These are phyloP conservation scores for Coreius guichenoti DNA, from an alignment of 2,797 vertebrate species.

Conservation along the genomic window DNA sequence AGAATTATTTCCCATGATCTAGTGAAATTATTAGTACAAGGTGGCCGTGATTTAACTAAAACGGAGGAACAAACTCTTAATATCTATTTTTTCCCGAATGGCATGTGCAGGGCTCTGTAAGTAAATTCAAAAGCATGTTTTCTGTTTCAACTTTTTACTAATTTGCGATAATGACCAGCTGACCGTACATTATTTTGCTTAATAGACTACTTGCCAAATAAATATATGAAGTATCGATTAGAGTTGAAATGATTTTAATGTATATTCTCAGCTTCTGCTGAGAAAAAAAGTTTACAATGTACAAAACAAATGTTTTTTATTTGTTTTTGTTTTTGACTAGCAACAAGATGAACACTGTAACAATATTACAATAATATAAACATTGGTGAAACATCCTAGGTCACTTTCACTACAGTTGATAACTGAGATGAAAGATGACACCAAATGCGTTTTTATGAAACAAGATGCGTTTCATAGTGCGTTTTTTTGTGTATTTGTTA, in stretches of 20 bases:
- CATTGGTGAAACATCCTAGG: not conserved
- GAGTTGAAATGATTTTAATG: not conserved
- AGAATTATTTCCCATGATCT: not conserved
- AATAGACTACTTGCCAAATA: not conserved
- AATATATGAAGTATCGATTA: not conserved
- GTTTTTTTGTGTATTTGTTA: not conserved
- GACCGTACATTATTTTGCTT: not conserved
- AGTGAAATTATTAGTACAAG: not conserved
- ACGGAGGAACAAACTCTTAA: not conserved
- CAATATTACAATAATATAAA: not conserved
- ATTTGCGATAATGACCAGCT: not conserved
- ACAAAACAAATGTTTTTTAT: not conserved
- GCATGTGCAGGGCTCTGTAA: not conserved
- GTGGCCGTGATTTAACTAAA: not conserved
- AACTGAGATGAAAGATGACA: not conserved
- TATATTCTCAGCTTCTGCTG: not conserved
- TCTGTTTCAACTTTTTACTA: not conserved
- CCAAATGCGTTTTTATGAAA: not conserved
- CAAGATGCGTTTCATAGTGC: not conserved
- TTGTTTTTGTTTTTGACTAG: not conserved
- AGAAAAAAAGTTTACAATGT: not conserved
- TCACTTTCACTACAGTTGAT: not conserved
- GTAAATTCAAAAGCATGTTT: not conserved
- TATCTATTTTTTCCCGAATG: not conserved
- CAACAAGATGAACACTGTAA: not conserved